phyloP scores from a whole-genome alignment of 1,140 invertebrate species.

The Magallana gigas region DNA sequence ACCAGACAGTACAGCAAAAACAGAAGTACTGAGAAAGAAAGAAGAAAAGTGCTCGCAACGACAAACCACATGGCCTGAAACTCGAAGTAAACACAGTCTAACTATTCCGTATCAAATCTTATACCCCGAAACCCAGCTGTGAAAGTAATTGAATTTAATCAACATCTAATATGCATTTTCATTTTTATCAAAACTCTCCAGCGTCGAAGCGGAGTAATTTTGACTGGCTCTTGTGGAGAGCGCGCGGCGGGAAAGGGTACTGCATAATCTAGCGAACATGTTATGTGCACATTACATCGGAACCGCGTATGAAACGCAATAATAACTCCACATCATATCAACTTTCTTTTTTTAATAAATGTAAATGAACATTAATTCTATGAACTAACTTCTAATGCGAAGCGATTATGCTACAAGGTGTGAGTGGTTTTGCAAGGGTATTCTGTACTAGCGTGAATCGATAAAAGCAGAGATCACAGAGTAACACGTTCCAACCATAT shows the following conservation, averaged over 20 bases:
- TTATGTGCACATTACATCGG: constrained; percentile 25
- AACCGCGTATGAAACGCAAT: constrained; percentile 24
- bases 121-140: constrained; percentile 49
- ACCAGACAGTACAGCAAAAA: constrained; percentile 1
- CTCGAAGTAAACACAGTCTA: constrained; percentile 40
- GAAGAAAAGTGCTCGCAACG: constrained; percentile 13
- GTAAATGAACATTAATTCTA: constrained; percentile 32
- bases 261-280: constrained; percentile 21
- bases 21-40: constrained; percentile 18
- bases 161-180: constrained; percentile 59
- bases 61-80: constrained; percentile 37
- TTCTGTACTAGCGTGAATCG: constrained; percentile 14
- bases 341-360: constrained; percentile 37
- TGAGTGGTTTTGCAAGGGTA: constrained; percentile 5
- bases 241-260: constrained; percentile 14
- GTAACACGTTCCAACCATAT: constrained; percentile 16
- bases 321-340: constrained; percentile 23
- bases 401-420: constrained; percentile 19
- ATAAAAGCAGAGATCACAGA: constrained; percentile 25
- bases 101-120: constrained; percentile 50
- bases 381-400: constrained; percentile 30
- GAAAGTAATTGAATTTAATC: constrained; percentile 60
- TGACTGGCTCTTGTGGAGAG: constrained; percentile 20
- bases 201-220: constrained; percentile 38
- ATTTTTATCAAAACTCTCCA: constrained; percentile 59